Base-by-base conservation (phyloP, 2,113 vertebrate species). In the Oreochromis niloticus region DNA sequence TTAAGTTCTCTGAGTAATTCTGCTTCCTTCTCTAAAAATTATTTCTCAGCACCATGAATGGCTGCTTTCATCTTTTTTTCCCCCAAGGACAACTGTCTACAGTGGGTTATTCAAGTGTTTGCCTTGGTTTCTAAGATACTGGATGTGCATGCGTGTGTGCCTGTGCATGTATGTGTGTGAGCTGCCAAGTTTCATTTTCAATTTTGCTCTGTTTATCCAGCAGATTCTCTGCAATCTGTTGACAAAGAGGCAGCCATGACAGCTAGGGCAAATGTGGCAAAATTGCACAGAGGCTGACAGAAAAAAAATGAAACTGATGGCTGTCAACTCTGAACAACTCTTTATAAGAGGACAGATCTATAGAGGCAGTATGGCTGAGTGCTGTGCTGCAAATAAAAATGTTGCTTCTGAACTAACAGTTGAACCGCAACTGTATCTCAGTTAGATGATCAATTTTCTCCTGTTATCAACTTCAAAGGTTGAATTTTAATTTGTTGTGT, bases 181-280 rank as follows among this genome's bases (percentile, higher is more conserved):
- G 52, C 90, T 93, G 93, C 88, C 90, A 92, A 92, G 84, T 92
- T 95, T 93, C 87, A 94, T 95, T 95, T 95, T 91, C 91, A 94
- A 93, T 94, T 95, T 94, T 93, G 73, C 84, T 14, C 52, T 93
- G 94, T 95, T 95, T 95, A 94, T 93, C 92, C 92, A 57, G 87
- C 89, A 95, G 89, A 92, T 93, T 94, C 85, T 85, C 86, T 79
- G 90, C 94, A 94, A 94, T 94, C 91, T 95, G 94, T 94, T 92
- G 93, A 93, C 92, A 93, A 91, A 92, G 89, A 92, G 83, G 73
- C 63, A 81, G 82, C 90, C 88, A 46, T 87, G 92, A 92, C 94
- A 90, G 91, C 82, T 59, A 89, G 90, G 91, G 91, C 89, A 92
- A 89, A 90, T 85, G 93, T 89, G 91, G 83, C 85, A 32, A 87